phyloP scores from a whole-genome alignment of 2,888 invertebrate species.

The Phalera bucephala region DNA sequence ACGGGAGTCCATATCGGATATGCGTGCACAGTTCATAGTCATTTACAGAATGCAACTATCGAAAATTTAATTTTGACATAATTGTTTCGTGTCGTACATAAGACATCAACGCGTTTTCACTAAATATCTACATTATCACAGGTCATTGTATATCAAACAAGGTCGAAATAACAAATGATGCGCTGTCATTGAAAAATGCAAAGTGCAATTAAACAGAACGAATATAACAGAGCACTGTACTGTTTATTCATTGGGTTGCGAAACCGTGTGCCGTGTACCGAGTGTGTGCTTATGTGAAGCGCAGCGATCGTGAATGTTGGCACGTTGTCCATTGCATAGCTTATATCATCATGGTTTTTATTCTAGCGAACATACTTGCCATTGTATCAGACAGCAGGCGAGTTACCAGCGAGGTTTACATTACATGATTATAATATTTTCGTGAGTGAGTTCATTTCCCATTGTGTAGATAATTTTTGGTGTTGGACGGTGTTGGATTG shows the following conservation, averaged over 20 bases:
- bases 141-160: conserved; percentile 49
- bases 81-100: conserved; percentile 44
- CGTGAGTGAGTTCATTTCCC: conserved; percentile 74
- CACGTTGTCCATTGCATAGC: conserved; percentile 53
- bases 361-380: conserved; percentile 62
- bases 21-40: conserved; percentile 41
- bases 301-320: conserved; percentile 30
- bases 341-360: conserved; percentile 62
- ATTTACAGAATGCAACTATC: conserved; percentile 27
- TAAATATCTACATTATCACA: conserved; percentile 42
- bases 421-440: conserved; percentile 55
- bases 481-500: conserved; percentile 59
- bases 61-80: conserved; percentile 14
- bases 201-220: conserved; percentile 33
- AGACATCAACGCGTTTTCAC: conserved; percentile 68
- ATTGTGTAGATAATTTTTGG: conserved; percentile 73
- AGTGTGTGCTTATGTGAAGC: conserved; percentile 49
- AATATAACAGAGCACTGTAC: conserved; percentile 37
- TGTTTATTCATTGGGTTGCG: conserved; percentile 46
- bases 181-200: conserved; percentile 57
- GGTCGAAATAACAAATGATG: conserved; percentile 54
- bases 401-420: conserved; percentile 38
- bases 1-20: conserved; percentile 49
- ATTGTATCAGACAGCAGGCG: conserved; percentile 51
- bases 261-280: conserved; percentile 35